A percentile compares a stretch with the other conserved stretches of the same genome.
phyloP scores from a whole-genome alignment of 2,113 vertebrate species.

The Tringa solitaria region DNA sequence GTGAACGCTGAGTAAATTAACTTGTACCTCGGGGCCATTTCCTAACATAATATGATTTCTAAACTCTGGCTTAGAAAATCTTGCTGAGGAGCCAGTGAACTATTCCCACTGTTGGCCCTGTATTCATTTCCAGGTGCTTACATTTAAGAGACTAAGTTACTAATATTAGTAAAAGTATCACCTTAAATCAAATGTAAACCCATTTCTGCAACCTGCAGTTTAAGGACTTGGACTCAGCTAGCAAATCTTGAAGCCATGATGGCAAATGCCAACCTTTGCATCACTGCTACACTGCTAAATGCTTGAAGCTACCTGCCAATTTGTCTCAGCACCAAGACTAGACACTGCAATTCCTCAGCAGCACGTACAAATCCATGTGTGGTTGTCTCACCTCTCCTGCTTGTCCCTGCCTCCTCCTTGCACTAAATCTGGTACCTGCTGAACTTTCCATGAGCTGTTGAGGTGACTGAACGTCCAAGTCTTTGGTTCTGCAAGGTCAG shows the following conservation, averaged over 20 bases:
- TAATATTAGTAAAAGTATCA: not conserved
- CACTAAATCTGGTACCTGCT: fast-evolving
- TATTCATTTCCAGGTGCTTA: not conserved
- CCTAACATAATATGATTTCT: not conserved
- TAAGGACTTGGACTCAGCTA: not conserved
- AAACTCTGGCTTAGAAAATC: not conserved
- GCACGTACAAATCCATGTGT: fast-evolving
- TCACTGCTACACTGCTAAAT: not conserved
- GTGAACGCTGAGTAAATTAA: not conserved
- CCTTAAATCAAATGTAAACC: not conserved
- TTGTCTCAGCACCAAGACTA: fast-evolving
- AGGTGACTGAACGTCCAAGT: not conserved
- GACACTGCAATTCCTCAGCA: fast-evolving
- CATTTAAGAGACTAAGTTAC: not conserved
- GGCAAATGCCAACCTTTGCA: not conserved
- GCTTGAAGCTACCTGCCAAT: not conserved
- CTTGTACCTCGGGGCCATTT: not conserved
- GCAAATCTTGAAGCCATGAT: not conserved
- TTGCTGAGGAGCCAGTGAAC: not conserved
- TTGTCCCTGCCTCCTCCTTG: not conserved
- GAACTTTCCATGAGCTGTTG: not conserved
- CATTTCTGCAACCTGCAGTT: not conserved
- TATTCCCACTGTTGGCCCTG: not conserved
- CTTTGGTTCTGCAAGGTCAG: not conserved
- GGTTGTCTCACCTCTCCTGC: not conserved